Conservation (phyloP, 2,113 vertebrate species). For the Bolborhynchus lineola region DNA sequence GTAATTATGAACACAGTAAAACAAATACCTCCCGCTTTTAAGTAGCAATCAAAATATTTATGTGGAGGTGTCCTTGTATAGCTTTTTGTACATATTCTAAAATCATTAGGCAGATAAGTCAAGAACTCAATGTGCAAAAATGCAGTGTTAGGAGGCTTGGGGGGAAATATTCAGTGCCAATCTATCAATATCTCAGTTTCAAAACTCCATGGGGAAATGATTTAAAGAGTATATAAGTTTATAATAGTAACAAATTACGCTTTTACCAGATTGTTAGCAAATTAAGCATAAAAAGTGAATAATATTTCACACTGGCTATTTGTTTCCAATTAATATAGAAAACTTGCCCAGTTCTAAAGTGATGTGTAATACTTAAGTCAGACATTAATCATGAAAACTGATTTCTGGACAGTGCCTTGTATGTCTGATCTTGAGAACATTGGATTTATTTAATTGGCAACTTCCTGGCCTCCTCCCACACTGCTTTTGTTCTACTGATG, state of each 20-base stretch:
- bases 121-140: not conserved
- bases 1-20: constrained; percentile 24
- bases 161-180: not conserved
- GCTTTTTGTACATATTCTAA: not conserved
- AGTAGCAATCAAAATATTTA: constrained; percentile 49
- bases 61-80: not conserved
- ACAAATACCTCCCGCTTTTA: constrained; percentile 16
- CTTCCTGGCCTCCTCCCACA: not conserved
- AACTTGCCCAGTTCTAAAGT: not conserved
- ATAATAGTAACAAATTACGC: constrained; percentile 26
- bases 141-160: not conserved
- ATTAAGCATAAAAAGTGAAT: constrained; percentile 29
- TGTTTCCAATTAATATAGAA: constrained; percentile 5
- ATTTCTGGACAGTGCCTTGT: not conserved
- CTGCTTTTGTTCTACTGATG: not conserved
- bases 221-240: constrained; percentile 3
- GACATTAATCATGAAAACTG: not conserved
- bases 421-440: not conserved
- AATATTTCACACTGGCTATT: constrained; percentile 37
- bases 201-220: not conserved
- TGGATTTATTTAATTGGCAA: not conserved
- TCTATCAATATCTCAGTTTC: not conserved
- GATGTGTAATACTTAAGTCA: not conserved
- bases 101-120: not conserved
- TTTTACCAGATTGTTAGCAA: constrained; percentile 24